These are phyloP conservation scores for Drosophila miranda DNA, from an alignment of 1,140 invertebrate genomes.

Conservation along the genomic window DNA sequence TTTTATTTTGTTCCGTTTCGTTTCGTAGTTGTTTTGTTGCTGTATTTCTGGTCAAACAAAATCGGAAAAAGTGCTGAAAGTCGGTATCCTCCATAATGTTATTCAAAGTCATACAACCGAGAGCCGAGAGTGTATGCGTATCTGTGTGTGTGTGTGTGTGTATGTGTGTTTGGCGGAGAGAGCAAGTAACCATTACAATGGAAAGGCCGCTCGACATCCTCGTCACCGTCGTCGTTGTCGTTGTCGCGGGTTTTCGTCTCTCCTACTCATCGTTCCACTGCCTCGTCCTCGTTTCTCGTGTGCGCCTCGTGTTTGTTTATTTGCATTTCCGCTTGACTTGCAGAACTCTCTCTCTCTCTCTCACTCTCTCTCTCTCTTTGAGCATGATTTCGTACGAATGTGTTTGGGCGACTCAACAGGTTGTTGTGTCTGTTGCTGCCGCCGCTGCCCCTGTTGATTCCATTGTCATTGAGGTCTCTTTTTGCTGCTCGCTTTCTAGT, in stretches of 20 bases:
- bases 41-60: conserved; percentile 41
- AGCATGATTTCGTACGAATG: conserved; percentile 20
- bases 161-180: conserved; percentile 15
- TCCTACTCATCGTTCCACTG: conserved; percentile 33
- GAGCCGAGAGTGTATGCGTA: not conserved
- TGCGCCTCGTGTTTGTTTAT: conserved; percentile 74
- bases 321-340: conserved; percentile 79
- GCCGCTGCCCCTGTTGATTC: conserved; percentile 27
- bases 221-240: conserved; percentile 45
- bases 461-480: conserved; percentile 67
- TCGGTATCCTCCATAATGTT: conserved; percentile 72
- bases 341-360: conserved; percentile 49
- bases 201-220: conserved; percentile 35
- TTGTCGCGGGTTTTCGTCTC: conserved; percentile 55
- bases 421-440: conserved; percentile 65
- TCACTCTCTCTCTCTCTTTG: conserved; percentile 3
- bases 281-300: conserved; percentile 43
- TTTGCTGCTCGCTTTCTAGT: conserved; percentile 75
- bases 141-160: conserved; percentile 12
- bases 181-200: conserved; percentile 41
- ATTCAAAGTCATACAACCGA: conserved; percentile 63
- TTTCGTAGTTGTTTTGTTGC: conserved; percentile 10
- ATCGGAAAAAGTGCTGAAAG: conserved; percentile 61
- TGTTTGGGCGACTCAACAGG: conserved; percentile 60
- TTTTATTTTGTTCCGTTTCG: conserved; percentile 43